Evolutionary conservation across 2,113 vertebrate species (phyloP).

Genomic region (Heterotis niloticus): DNA sequence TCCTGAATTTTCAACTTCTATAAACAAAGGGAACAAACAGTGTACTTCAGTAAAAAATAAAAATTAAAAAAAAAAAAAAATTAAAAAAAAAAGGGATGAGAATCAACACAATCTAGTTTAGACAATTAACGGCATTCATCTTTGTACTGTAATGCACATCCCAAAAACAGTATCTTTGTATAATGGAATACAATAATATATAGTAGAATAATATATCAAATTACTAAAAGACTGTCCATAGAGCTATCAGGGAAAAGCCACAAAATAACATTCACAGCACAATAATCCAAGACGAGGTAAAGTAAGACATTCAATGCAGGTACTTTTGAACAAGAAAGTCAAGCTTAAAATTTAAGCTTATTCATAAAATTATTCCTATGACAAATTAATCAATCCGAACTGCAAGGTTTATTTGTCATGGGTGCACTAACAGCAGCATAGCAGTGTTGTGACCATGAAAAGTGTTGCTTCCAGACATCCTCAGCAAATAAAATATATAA

Average conservation of each 20-base stretch:
- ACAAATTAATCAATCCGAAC: too few relatives aligned
- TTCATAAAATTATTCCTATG: too few relatives aligned
- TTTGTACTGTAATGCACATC: background rate
- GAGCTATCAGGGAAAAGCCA: background rate
- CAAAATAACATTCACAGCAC: background rate
- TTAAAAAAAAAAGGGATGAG: too few relatives aligned
- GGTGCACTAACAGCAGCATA: too few relatives aligned
- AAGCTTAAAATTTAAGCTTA: too few relatives aligned
- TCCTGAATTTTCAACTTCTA: conserved; percentile 92
- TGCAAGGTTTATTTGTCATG: too few relatives aligned
- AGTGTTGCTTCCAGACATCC: too few relatives aligned
- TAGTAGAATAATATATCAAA: background rate
- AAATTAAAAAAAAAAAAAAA: background rate
- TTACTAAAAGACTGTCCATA: background rate
- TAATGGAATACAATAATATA: too few relatives aligned
- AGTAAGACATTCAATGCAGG: background rate
- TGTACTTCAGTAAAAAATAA: background rate
- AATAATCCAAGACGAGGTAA: background rate
- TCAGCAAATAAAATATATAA: too few relatives aligned
- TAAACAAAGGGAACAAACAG: background rate
- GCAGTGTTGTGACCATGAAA: too few relatives aligned
- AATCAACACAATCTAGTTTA: background rate
- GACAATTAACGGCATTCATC: background rate
- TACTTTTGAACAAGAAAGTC: too few relatives aligned
- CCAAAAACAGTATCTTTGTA: background rate